A percentile compares a stretch with the other conserved stretches of the same genome.
phyloP scores from a whole-genome alignment of 2,113 vertebrate species.

The Forbesichthys agassizii region DNA sequence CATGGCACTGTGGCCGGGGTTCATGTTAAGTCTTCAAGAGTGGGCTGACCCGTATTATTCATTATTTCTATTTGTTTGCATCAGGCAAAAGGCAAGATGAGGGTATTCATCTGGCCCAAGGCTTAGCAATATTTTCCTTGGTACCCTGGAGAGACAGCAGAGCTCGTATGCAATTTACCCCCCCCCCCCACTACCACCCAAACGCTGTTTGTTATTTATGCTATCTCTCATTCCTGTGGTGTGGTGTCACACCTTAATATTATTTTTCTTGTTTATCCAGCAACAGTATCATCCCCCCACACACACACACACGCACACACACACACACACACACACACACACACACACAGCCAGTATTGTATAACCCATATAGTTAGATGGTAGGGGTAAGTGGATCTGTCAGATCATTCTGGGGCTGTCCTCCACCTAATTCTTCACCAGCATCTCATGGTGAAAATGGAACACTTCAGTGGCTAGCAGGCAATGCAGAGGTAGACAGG shows the following conservation, averaged over 20 bases:
- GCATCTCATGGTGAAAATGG: constrained; percentile 42
- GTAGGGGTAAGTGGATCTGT: constrained; percentile 66
- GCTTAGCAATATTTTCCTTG: constrained; percentile 33
- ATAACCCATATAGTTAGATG: constrained; percentile 49
- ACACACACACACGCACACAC: constrained; percentile 6
- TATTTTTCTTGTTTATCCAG: constrained; percentile 28
- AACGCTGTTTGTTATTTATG: constrained; percentile 2
- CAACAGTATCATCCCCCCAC: neutral
- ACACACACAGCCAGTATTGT: too few relatives aligned
- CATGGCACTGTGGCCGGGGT: neutral
- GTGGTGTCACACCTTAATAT: constrained; percentile 47
- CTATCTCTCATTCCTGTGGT: constrained; percentile 34
- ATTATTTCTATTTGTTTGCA: constrained; percentile 17
- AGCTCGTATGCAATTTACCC: constrained; percentile 37
- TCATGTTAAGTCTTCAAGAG: constrained; percentile 29
- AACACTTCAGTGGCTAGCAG: constrained; percentile 30
- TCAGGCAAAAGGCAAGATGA: constrained; percentile 25
- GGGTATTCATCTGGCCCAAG: constrained; percentile 18
- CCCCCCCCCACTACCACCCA: neutral
- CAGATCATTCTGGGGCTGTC: constrained; percentile 61
- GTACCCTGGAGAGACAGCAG: constrained; percentile 27
- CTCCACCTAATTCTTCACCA: constrained; percentile 45
- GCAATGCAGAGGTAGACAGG: constrained; percentile 8
- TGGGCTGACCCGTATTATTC: constrained; percentile 24
- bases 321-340: neutral